A percentile compares a stretch with the other conserved stretches of the same genome.
Evolutionary conservation across 2,113 vertebrate genomes (phyloP).

Genomic region (Ochotona princeps): DNA sequence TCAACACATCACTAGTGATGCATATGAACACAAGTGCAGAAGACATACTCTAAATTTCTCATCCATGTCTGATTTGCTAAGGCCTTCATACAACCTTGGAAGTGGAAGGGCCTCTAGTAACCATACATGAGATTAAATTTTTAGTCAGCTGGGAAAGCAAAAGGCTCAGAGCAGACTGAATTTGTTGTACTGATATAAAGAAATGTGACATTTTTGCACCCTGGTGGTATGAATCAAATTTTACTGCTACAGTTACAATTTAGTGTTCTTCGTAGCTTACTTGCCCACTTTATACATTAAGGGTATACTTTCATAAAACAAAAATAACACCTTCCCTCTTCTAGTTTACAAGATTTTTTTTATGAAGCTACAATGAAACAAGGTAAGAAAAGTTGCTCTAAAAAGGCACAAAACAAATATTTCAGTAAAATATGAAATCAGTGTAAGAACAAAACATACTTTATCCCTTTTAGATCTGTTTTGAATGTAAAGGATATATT

Average conservation of each 20-base stretch:
- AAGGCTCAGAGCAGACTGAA: conserved; percentile 22
- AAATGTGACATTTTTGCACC: conserved; percentile 56
- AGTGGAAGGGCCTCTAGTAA: background rate
- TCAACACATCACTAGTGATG: conserved; percentile 25
- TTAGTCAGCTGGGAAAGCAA: conserved; percentile 36
- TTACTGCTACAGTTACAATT: conserved; percentile 41
- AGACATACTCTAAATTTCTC: background rate
- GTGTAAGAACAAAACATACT: conserved; percentile 38
- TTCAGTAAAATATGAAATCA: conserved; percentile 50
- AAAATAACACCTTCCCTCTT: conserved; percentile 39
- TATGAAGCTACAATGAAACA: conserved; percentile 51
- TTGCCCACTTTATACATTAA: conserved; percentile 47
- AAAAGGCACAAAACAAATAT: conserved; percentile 25
- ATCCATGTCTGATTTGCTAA: background rate
- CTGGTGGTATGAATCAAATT: conserved; percentile 1
- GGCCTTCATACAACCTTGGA: background rate
- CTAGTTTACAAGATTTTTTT: conserved; percentile 50
- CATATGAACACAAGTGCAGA: background rate
- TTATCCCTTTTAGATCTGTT: conserved; percentile 56
- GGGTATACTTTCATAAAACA: conserved; percentile 56
- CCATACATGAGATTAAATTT: background rate
- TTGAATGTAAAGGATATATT: conserved; percentile 51
- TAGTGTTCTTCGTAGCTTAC: conserved; percentile 23
- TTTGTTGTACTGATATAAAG: conserved; percentile 44
- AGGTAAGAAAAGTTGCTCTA: conserved; percentile 45